These are phyloP conservation scores for Spisula subtruncata DNA, from an alignment of 2,888 invertebrate species.

Conservation along the genomic window DNA sequence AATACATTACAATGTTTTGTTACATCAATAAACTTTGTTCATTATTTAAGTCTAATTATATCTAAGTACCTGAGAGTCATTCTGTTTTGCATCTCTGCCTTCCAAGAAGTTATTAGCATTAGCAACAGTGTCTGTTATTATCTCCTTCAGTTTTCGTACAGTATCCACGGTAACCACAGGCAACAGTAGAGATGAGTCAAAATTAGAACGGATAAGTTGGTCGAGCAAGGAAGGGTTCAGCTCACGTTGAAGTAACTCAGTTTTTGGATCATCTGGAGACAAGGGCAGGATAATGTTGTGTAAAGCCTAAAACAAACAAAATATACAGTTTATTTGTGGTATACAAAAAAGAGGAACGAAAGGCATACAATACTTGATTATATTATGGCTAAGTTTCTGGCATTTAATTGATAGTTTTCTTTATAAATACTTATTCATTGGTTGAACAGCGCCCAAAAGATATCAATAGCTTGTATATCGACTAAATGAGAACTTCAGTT, in stretches of 20 bases:
- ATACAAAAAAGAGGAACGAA: no score
- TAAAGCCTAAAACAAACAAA: slow-evolving; percentile 75
- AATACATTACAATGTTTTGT: background rate
- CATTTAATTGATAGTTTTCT: no score
- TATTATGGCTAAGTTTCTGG: no score
- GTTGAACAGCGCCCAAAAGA: no score
- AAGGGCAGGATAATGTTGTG: slow-evolving; percentile 80
- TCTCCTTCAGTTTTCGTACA: slow-evolving; percentile 75
- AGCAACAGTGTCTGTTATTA: slow-evolving; percentile 77
- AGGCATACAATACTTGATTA: no score
- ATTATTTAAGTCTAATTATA: background rate
- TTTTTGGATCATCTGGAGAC: slow-evolving; percentile 80
- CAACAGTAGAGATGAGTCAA: slow-evolving; percentile 72
- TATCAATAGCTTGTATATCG: no score
- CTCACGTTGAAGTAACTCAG: slow-evolving; percentile 72
- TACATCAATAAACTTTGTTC: background rate
- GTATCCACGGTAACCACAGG: slow-evolving; percentile 77
- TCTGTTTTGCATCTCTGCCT: slow-evolving; percentile 29
- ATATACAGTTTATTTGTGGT: no score
- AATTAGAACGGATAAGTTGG: slow-evolving; percentile 77
- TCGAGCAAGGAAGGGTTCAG: slow-evolving; percentile 76
- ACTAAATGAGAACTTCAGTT: no score
- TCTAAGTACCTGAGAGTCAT: slow-evolving; percentile 23
- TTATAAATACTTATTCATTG: no score
- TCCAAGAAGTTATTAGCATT: slow-evolving; percentile 74